A percentile compares a stretch with the other conserved stretches of the same genome.
These are phyloP conservation scores for Pangasius djambal DNA, from an alignment of 2,797 vertebrate genomes.

Conservation along the genomic window DNA sequence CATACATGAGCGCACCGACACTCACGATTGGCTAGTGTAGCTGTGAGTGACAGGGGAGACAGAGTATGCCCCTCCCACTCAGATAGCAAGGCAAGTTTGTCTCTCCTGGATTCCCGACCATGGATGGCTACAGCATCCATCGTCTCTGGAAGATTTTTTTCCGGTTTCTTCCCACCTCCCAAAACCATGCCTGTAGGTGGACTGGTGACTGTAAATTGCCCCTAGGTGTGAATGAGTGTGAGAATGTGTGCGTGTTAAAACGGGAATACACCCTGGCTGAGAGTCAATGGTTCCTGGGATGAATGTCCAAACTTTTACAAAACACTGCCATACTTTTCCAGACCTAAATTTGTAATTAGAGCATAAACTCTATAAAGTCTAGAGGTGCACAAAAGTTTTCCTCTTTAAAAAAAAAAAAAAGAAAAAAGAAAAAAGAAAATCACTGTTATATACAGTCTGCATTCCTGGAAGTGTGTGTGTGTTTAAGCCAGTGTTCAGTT, in stretches of 20 bases:
- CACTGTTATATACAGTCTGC: too few species aligned
- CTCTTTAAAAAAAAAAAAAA: too few species aligned
- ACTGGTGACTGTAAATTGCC: neutral
- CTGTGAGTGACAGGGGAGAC: neutral
- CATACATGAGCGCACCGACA: neutral
- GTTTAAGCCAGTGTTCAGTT: neutral
- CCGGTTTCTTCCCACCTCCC: too few species aligned
- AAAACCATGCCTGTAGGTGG: neutral
- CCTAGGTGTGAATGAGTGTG: neutral
- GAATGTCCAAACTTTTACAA: neutral
- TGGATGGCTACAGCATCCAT: neutral
- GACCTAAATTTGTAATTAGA: neutral
- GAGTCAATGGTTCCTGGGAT: neutral
- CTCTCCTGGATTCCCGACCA: neutral
- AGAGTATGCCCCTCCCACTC: neutral
- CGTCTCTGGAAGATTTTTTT: neutral
- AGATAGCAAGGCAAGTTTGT: neutral
- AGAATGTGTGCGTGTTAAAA: neutral
- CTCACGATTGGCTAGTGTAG: neutral
- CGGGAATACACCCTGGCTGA: too few species aligned
- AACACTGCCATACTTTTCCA: neutral
- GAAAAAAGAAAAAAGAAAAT: too few species aligned
- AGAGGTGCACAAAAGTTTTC: too few species aligned
- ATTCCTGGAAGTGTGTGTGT: neutral
- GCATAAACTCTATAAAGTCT: neutral